Percentiles rank a stretch among this genome's conserved stretches.
These are phyloP conservation scores for Lycocorax pyrrhopterus DNA, from an alignment of 2,113 vertebrate species.

Conservation along the genomic window DNA sequence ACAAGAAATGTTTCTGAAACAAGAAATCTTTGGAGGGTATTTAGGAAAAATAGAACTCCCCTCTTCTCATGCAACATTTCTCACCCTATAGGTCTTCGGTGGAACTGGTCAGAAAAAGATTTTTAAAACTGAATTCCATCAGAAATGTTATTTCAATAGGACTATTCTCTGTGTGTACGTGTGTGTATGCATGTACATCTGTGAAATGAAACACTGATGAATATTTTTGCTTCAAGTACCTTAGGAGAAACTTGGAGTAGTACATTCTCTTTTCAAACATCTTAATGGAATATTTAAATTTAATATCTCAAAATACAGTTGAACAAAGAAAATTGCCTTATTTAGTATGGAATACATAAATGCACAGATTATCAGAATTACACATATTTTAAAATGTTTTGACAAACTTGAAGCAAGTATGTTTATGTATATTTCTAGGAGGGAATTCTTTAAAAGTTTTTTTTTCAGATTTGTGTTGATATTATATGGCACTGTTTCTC, in stretches of 20 bases:
- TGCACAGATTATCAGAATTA: background rate
- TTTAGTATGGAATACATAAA: background rate
- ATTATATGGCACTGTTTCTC: background rate
- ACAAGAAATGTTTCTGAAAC: background rate
- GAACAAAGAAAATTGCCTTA: background rate
- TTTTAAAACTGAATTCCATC: background rate
- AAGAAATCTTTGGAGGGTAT: background rate
- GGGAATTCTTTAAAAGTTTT: background rate
- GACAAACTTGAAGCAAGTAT: background rate
- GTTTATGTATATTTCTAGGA: background rate
- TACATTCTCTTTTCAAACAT: background rate
- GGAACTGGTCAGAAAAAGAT: background rate
- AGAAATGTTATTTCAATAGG: background rate
- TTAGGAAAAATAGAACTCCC: background rate
- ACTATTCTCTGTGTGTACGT: rapidly evolving
- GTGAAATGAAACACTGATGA: background rate
- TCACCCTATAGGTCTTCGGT: background rate
- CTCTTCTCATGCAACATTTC: background rate
- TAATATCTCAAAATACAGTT: background rate
- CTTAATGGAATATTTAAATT: background rate
- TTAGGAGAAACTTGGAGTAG: background rate
- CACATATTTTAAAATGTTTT: background rate
- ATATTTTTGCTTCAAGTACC: background rate
- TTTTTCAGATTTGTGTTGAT: background rate
- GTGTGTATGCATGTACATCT: too few relatives aligned